Base-by-base conservation (phyloP, 2,797 vertebrate genomes). In the Euthynnus affinis region DNA sequence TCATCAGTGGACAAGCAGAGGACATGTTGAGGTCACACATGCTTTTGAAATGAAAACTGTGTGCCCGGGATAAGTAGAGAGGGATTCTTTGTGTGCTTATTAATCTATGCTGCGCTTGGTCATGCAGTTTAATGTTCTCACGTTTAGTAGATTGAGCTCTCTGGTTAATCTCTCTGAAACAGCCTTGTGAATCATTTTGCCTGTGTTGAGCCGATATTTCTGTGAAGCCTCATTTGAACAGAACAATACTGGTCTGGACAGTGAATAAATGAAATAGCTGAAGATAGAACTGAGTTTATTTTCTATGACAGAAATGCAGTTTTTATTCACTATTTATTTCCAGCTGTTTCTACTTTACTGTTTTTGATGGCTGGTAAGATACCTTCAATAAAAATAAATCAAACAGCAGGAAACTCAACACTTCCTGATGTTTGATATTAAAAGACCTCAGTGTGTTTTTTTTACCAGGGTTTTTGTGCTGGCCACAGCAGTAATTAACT, bases 31-130 rank as follows among this genome's bases (percentile, higher is more conserved):
- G 17, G 44, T 49, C 46, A n/a, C 18, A 25, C 18, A 34, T 58
- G 40, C 40, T 70, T 70, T 22, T 58, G 40, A 70, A 70, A 57
- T 59, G 40, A 58, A 42, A 68, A 51, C 29, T 14, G 4, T 44
- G 40, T 55, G 10, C n/a, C 40, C 15, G 15, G 15, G 32, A 55
- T 27, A 55, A 65, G 20, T 7, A 65, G 62, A 65, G 27, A n/a
- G 18, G 29, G 44, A 52, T 63, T 37, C 48, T 37, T 29, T 40
- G 12, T 57, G 40, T 53, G 6, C 14, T 66, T 20, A 37, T 53
- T 20, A 27, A 57, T n/a, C 66, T 34, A 25, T 44, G 66, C 52
- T 27, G 17, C 44, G 27, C 32, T 23, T 37, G 64, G 20, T 40
- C 48, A 53, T 22, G 29, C 32, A 37, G 18, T 37, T 18, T 53